A percentile compares a stretch with the other conserved stretches of the same genome.
Conservation (phyloP, 2,797 vertebrate species). For the Anguilla obscura region DNA sequence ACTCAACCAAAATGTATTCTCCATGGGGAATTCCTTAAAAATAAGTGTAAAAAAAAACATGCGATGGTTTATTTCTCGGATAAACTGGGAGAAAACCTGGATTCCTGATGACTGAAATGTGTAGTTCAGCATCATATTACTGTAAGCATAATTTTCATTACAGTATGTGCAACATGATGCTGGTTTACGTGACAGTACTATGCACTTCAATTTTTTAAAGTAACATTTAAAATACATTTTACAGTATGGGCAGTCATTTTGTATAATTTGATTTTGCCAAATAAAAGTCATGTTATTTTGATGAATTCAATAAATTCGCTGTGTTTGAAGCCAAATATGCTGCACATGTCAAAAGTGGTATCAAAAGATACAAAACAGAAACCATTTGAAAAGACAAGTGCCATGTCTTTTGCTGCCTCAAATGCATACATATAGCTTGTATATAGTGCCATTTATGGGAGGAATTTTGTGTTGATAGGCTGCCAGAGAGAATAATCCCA, state of each 20-base stretch:
- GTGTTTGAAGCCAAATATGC: neutral
- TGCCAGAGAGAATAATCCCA: neutral
- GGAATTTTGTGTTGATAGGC: neutral
- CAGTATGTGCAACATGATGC: no score
- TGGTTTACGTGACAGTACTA: no score
- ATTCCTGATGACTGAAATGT: no score
- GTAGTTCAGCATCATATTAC: no score
- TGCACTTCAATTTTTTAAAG: no score
- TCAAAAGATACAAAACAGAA: neutral
- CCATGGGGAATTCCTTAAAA: neutral
- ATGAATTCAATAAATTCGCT: neutral
- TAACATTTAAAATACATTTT: no score
- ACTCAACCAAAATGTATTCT: neutral
- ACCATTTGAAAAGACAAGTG: neutral
- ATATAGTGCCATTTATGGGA: neutral
- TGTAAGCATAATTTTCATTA: no score
- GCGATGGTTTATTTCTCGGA: neutral
- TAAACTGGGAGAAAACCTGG: neutral
- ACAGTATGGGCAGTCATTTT: neutral
- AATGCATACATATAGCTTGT: neutral
- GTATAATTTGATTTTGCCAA: neutral
- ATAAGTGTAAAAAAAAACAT: neutral
- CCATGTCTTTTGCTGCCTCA: conserved; percentile 25
- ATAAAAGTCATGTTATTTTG: neutral
- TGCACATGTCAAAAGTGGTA: neutral